phyloP scores from a whole-genome alignment of 2,113 vertebrate genomes.

The Larimichthys polyactis region DNA sequence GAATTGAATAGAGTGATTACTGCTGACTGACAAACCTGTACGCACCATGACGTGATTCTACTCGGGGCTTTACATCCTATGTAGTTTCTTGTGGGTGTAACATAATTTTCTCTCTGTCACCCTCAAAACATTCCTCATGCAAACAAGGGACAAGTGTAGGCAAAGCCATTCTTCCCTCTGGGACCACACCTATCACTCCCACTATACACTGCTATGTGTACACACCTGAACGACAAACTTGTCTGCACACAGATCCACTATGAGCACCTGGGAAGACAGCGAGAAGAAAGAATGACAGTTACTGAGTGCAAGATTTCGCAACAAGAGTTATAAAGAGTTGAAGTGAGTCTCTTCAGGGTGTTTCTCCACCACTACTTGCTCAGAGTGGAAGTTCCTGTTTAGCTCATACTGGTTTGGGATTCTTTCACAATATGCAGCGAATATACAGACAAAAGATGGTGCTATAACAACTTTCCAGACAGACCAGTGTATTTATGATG shows the following conservation, averaged over 20 bases:
- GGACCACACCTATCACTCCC: slow-evolving; percentile 59
- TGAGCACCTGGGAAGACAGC: slow-evolving; percentile 90
- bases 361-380: not conserved
- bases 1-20: not conserved
- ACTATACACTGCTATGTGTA: slow-evolving; percentile 55
- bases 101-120: slow-evolving; percentile 35
- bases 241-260: slow-evolving; percentile 96
- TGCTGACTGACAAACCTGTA: not conserved
- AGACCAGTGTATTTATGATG: not conserved
- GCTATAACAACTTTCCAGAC: not conserved
- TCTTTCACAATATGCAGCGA: not conserved
- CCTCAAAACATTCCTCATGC: slow-evolving; percentile 30
- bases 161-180: slow-evolving; percentile 50
- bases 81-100: not conserved
- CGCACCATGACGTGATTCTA: not conserved
- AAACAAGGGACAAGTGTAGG: slow-evolving; percentile 58
- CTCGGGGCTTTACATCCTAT: not conserved
- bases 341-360: not conserved
- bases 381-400: not conserved
- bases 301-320: slow-evolving; percentile 8
- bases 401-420: not conserved
- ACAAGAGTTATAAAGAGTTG: not conserved
- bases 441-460: not conserved
- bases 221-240: slow-evolving; percentile 95
- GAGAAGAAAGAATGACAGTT: slow-evolving; percentile 42